These are phyloP conservation scores for Eriosoma lanigerum DNA, from an alignment of 1,140 invertebrate genomes.

Conservation along the genomic window DNA sequence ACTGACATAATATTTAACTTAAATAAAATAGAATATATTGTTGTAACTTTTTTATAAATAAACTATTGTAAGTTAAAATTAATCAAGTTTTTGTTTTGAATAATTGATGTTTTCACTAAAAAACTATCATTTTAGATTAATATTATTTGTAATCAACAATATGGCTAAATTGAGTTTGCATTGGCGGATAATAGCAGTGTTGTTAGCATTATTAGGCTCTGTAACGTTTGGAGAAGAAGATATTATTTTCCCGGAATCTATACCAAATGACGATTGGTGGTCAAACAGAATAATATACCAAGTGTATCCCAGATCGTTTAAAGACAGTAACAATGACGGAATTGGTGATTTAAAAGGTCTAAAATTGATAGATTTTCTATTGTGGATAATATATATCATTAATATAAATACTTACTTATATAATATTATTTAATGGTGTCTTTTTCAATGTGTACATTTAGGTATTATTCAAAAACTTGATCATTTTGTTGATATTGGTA, in stretches of 20 bases:
- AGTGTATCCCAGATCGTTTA: constrained; percentile 66
- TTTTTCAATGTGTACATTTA: too few species aligned
- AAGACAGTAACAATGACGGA: constrained; percentile 75
- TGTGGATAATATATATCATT: too few species aligned
- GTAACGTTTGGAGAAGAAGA: background rate
- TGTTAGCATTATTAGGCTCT: background rate
- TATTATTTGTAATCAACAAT: too few species aligned
- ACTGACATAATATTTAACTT: too few species aligned
- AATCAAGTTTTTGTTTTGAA: too few species aligned
- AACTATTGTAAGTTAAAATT: too few species aligned
- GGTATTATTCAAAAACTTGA: constrained; percentile 62
- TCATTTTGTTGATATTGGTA: constrained; percentile 68
- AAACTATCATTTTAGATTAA: constrained; percentile 1
- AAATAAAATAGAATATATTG: too few species aligned
- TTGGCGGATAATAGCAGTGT: background rate
- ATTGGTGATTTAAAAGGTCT: constrained; percentile 73
- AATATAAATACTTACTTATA: too few species aligned
- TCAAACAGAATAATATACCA: constrained; percentile 62
- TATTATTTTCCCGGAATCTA: background rate
- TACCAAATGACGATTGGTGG: constrained; percentile 59
- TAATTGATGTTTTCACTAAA: too few species aligned
- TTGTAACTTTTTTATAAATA: too few species aligned
- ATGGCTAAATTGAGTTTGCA: background rate
- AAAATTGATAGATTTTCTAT: too few species aligned
- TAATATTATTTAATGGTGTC: too few species aligned